Base-by-base conservation (phyloP, 53 echinoderm and acorn worm species). In the Echinarachnius parma region DNA sequence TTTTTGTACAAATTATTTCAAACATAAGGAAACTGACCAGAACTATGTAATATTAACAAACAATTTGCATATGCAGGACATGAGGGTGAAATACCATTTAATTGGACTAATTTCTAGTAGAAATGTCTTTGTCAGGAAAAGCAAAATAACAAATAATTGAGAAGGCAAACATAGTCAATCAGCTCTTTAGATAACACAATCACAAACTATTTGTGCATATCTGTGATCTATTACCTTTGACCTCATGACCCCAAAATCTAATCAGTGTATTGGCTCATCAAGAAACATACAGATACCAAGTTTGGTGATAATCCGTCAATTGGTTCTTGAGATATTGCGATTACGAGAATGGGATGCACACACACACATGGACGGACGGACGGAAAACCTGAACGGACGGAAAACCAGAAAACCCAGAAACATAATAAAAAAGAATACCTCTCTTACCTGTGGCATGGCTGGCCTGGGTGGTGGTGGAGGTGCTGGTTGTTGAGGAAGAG, bases 381-480 rank as follows among this genome's bases (percentile, higher is more conserved):
- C 32, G 28, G 29, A 29, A 7, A 24, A 30, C 59, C 59, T 1
- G 25, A 28, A n/a, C 39, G 13, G 39, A 39, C 39, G 13, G 39
- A 39, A 9, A 39, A 13, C 7, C 39, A 13, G 39, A 39, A 7
- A 39, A 39, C 39, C 39, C 13, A 39, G 39, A 39, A 39, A 39
- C 39, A 39, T 39, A 39, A 39, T 11, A 24, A 62, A 7, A 24
- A 32, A 29, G 20, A 36, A 32, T 23, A 44, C 21, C 13, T 34
- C 14, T 27, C 77, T 61, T 36, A 76, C 77, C 50, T 33, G 31
- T 61, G 10, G 45, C 24, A 61, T 62, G 1, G 48, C 16, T n/a
- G n/a, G n/a, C n/a, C n/a, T n/a, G 46, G 46, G 46, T 30, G 49
- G 67, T 4, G 49, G 67, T 2, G 67, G 67, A 25, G 49, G 44